A percentile compares a stretch with the other conserved stretches of the same genome.
Conservation (phyloP, 2,113 vertebrate genomes). For the Pterocles orientalis region DNA sequence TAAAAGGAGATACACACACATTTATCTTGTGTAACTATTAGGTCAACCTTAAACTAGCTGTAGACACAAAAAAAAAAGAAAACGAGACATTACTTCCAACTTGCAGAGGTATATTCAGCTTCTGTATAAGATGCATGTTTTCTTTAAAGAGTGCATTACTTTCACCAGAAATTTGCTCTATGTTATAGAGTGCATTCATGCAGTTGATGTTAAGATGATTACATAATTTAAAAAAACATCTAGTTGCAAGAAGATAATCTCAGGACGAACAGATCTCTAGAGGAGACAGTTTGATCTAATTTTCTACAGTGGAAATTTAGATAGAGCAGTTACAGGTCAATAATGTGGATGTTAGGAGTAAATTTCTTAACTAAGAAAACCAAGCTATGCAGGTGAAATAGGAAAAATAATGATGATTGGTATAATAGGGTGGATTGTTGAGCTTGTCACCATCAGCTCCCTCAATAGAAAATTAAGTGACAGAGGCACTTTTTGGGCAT, state of each 20-base stretch:
- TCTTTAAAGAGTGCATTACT: not conserved
- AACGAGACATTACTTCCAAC: not conserved
- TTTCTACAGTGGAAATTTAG: not conserved
- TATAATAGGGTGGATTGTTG: not conserved
- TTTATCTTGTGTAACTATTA: not conserved
- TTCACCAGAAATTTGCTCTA: not conserved
- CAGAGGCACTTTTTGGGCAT: not conserved
- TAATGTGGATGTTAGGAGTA: not conserved
- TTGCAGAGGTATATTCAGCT: not conserved
- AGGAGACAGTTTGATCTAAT: not conserved
- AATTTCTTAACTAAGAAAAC: not conserved
- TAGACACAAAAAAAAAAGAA: not conserved
- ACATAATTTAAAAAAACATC: not conserved
- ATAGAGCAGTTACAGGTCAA: not conserved
- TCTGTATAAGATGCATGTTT: not conserved
- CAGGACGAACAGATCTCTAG: not conserved
- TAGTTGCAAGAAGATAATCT: not conserved
- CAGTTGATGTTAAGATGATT: not conserved
- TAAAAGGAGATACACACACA: not conserved
- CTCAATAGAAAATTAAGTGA: not conserved
- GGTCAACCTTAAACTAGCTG: not conserved
- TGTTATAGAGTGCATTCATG: not conserved
- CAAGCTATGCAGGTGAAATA: not conserved
- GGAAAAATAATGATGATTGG: not conserved
- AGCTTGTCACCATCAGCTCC: not conserved